A percentile compares a stretch with the other conserved stretches of the same genome.
Evolutionary conservation across 2,797 vertebrate species (phyloP).

Genomic region (Melanotaenia parkinsoni): DNA sequence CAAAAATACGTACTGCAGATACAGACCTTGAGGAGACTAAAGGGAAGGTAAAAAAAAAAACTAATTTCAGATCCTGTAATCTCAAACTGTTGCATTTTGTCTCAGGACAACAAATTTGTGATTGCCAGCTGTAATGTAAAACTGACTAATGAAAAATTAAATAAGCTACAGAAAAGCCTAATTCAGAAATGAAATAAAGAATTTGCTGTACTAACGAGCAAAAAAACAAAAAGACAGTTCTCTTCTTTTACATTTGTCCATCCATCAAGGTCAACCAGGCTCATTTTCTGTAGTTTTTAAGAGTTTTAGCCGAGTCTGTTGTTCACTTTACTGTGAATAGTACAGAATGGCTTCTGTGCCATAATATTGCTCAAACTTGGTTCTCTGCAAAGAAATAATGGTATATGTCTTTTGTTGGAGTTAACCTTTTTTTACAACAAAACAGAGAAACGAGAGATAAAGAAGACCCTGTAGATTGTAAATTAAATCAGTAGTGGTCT

Average conservation of each 20-base stretch:
- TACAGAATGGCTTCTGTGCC: background rate
- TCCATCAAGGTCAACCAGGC: conserved; percentile 52
- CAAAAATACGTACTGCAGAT: conserved; percentile 55
- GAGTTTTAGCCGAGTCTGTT: conserved; percentile 32
- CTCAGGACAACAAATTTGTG: conserved; percentile 34
- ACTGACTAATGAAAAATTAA: conserved; percentile 25
- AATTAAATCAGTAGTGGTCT: conserved; percentile 3
- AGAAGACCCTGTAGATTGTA: background rate
- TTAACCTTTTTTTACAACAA: background rate
- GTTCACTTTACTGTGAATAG: conserved; percentile 14
- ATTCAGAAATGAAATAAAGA: conserved; percentile 29
- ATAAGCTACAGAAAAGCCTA: conserved; percentile 26
- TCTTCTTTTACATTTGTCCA: conserved; percentile 58
- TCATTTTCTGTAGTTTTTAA: conserved; percentile 47
- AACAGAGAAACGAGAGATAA: background rate
- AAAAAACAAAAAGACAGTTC: conserved; percentile 37
- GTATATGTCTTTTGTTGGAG: background rate
- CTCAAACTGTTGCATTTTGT: conserved; percentile 39
- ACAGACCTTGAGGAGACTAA: conserved; percentile 57
- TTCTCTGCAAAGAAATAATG: background rate
- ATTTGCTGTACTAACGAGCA: conserved; percentile 19
- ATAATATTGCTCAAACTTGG: background rate
- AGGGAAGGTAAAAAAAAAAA: conserved; percentile 32
- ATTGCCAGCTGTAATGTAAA: conserved; percentile 34
- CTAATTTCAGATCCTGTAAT: conserved; percentile 25